Evolutionary conservation across 2,888 invertebrate species (phyloP), one percentile per base, ranked within the genome.

Genomic region (Subacronicta megacephala): DNA sequence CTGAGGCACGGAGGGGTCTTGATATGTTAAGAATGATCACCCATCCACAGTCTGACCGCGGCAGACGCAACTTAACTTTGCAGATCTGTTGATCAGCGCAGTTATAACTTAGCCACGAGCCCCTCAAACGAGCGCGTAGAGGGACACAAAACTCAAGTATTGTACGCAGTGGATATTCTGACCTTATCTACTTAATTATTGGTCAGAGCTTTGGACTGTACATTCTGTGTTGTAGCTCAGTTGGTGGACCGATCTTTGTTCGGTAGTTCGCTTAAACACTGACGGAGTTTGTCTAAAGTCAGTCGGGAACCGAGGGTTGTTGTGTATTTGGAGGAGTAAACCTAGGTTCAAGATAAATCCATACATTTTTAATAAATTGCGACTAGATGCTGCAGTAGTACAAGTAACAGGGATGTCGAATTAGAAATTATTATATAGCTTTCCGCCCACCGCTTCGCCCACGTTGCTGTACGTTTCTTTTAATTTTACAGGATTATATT

Each of bases 181-280:
- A 7, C 0, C 0, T 7, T 0, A 10, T 7, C 7, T 16, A 16
- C 17, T 61, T 66, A 61, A 61, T 51, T 44, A 38, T 52, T 72
- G 67, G 67, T 66, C 68, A 49, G 40, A 46, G 54, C 37, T 66
- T 47, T 31, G 37, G 40, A 64, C 54, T 37, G 51, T 12, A 42
- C 44, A 57, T 52, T 58, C 58, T 62, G 69, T 67, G 58, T 68
- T 52, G 69, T 58, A 46, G 58, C 54, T 38, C 51, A 12, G 66
- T 38, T 44, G 41, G 52, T 44, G 50, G 36, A 47, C 35, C 26
- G 35, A 51, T 70, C 63, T 62, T 72, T 72, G 72, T 58, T 42
- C 46, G 31, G 36, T 23, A 56, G 38, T 67, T 43, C 31, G 53
- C 47, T 62, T 58, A 52, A 58, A 67, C 51, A 46, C 62, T 38